Evolutionary conservation across 2,888 invertebrate genomes (phyloP).

Genomic region (Cephonodes hylas): DNA sequence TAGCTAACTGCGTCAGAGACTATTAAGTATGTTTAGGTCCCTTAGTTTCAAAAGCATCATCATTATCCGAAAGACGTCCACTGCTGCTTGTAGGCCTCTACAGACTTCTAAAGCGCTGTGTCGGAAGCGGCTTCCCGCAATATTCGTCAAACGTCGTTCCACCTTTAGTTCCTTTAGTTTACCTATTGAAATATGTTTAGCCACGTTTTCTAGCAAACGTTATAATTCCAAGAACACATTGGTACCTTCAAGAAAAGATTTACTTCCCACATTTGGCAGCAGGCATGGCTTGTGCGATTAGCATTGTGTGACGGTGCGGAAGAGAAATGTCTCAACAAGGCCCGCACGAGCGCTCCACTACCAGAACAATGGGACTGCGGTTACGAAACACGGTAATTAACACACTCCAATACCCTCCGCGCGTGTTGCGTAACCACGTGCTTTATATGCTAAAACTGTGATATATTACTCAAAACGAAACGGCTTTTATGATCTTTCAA

Average conservation of each 20-base stretch:
- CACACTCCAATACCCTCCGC: not conserved
- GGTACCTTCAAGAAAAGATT: not conserved
- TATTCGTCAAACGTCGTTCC: too few relatives aligned
- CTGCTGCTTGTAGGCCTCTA: too few relatives aligned
- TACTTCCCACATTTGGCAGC: not conserved
- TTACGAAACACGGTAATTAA: constrained; percentile 4
- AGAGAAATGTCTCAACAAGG: not conserved
- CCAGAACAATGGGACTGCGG: not conserved
- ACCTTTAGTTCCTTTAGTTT: not conserved
- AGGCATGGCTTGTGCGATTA: not conserved
- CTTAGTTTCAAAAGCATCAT: too few relatives aligned
- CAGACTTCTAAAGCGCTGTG: too few relatives aligned
- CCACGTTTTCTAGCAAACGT: not conserved
- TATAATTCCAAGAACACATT: too few relatives aligned
- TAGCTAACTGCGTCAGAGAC: too few relatives aligned
- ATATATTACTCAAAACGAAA: not conserved
- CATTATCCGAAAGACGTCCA: too few relatives aligned
- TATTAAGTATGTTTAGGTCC: too few relatives aligned
- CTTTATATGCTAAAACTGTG: not conserved
- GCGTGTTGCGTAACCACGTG: not conserved
- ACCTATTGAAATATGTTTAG: not conserved
- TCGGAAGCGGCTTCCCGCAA: too few relatives aligned
- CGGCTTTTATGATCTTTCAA: too few relatives aligned
- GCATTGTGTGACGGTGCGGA: not conserved
- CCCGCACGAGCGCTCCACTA: not conserved